These are phyloP conservation scores for Acronicta aceris DNA, from an alignment of 2,888 invertebrate species.

Conservation along the genomic window DNA sequence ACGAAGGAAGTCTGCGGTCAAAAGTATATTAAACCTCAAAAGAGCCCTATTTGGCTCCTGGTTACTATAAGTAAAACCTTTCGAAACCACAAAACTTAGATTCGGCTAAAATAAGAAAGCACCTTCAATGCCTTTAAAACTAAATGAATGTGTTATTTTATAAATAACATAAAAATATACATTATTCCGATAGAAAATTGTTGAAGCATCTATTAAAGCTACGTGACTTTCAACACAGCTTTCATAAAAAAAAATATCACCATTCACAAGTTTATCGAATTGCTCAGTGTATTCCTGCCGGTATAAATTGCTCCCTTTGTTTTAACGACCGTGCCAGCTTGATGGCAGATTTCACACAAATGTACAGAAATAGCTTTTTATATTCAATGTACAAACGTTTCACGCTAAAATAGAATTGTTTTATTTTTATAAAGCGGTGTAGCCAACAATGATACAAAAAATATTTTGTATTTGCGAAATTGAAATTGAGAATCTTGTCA, in stretches of 20 bases:
- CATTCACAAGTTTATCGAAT: slow-evolving; percentile 37
- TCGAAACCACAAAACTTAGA: too few species aligned
- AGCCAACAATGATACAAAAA: not conserved
- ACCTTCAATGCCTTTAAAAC: too few species aligned
- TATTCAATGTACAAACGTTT: slow-evolving; percentile 30
- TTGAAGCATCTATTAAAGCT: slow-evolving; percentile 3
- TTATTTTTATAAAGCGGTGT: not conserved
- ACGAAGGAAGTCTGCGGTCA: too few species aligned
- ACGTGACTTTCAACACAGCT: slow-evolving; percentile 7
- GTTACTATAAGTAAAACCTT: too few species aligned
- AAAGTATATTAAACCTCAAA: too few species aligned
- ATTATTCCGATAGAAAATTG: slow-evolving; percentile 6
- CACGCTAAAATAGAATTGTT: slow-evolving; percentile 13
- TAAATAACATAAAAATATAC: too few species aligned
- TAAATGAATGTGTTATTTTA: too few species aligned
- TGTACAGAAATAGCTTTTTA: slow-evolving; percentile 10
- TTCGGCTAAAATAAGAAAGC: too few species aligned
- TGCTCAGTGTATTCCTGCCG: slow-evolving; percentile 38
- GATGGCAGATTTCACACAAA: slow-evolving; percentile 25
- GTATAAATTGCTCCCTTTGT: slow-evolving; percentile 45
- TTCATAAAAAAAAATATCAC: slow-evolving; percentile 29
- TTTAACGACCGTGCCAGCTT: slow-evolving; percentile 30
- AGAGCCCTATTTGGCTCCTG: too few species aligned
- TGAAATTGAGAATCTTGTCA: slow-evolving; percentile 12
- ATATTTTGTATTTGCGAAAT: not conserved